phyloP scores from a whole-genome alignment of 2,113 vertebrate genomes.

The Alethe diademata region DNA sequence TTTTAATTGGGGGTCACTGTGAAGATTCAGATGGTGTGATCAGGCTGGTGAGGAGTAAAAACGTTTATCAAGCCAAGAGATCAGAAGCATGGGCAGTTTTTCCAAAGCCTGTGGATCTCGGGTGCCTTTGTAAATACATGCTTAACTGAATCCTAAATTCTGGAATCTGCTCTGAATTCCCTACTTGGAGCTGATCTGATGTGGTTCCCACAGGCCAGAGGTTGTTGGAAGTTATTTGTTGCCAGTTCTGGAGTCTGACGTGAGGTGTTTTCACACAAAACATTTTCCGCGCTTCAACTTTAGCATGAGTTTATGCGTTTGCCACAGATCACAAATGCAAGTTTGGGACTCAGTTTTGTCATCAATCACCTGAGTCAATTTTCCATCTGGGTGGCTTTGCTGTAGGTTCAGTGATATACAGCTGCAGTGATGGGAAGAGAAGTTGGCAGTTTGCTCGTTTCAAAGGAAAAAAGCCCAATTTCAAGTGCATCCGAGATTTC shows the following conservation, averaged over 20 bases:
- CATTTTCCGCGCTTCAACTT: rapidly evolving
- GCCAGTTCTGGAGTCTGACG: rapidly evolving
- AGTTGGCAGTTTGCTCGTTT: neutral
- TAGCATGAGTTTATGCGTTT: rapidly evolving
- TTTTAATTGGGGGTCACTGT: neutral
- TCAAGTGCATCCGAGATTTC: neutral
- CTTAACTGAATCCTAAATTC: neutral
- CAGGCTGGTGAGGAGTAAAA: neutral
- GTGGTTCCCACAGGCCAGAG: neutral
- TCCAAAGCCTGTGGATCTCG: neutral
- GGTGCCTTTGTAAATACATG: neutral
- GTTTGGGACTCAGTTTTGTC: neutral
- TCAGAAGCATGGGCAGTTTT: rapidly evolving
- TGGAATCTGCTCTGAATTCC: neutral
- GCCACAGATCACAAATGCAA: neutral
- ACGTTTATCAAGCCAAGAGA: neutral
- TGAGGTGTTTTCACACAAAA: rapidly evolving
- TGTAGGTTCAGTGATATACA: neutral
- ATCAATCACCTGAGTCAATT: neutral
- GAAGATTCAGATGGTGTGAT: neutral
- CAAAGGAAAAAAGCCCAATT: neutral
- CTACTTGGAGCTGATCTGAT: neutral
- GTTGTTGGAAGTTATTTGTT: neutral
- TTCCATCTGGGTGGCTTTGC: slow-evolving; percentile 37
- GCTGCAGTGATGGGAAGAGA: neutral